These are phyloP conservation scores for Alligator mississippiensis DNA, from an alignment of 2,113 vertebrate genomes.

Conservation along the genomic window DNA sequence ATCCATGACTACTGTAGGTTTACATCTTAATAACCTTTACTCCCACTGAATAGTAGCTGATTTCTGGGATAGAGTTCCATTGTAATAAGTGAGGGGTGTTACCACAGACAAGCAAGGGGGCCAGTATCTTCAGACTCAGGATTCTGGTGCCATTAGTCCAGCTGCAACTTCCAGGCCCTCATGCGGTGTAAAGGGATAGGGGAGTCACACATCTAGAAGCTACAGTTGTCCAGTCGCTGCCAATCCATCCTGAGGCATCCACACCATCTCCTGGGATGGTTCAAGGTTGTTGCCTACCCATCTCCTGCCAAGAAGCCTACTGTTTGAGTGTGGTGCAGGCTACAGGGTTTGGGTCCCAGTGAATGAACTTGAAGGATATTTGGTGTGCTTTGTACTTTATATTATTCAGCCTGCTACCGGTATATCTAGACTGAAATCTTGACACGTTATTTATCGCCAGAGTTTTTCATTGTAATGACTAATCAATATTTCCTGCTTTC, in stretches of 20 bases:
- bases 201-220: too few species aligned
- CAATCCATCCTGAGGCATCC: too few species aligned
- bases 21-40: background rate
- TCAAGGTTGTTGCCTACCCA: too few species aligned
- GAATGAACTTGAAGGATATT: background rate
- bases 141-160: background rate
- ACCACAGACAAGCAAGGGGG: background rate
- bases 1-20: background rate
- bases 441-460: background rate
- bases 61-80: background rate
- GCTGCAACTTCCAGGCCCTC: background rate
- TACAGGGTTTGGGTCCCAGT: background rate
- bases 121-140: background rate
- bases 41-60: background rate
- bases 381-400: background rate
- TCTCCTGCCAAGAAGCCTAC: too few species aligned
- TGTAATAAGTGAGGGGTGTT: background rate
- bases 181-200: too few species aligned
- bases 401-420: background rate
- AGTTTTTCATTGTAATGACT: slow-evolving; percentile 14
- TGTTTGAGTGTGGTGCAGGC: too few species aligned
- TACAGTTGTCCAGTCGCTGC: too few species aligned
- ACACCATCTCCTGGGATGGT: too few species aligned
- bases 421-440: background rate
- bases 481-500: slow-evolving; percentile 26